These are phyloP conservation scores for Drosophila ananassae DNA, from an alignment of 1,140 invertebrate species.

Conservation along the genomic window DNA sequence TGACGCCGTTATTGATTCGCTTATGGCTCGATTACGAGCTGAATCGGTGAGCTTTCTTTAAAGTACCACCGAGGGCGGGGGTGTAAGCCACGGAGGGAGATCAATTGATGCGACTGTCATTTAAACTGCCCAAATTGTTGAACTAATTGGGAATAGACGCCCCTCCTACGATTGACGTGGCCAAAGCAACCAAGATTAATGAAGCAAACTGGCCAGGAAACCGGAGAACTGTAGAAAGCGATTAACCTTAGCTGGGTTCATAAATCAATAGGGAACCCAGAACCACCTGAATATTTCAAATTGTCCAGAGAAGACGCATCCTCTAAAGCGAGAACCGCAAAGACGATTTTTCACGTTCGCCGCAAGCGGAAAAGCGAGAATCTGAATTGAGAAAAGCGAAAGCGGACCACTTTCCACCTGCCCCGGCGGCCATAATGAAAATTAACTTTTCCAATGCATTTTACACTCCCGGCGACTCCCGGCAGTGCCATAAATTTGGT, in stretches of 20 bases:
- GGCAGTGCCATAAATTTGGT: conserved; percentile 64
- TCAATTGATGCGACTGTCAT: conserved; percentile 18
- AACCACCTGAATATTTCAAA: conserved; percentile 72
- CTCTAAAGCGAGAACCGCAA: conserved; percentile 22
- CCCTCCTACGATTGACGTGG: conserved; percentile 16
- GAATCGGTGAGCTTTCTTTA: conserved; percentile 28
- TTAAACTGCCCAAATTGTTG: conserved; percentile 23
- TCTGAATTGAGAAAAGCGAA: conserved; percentile 8
- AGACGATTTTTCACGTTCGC: conserved; percentile 45
- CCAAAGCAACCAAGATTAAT: conserved; percentile 36
- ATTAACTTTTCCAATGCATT: conserved; percentile 72
- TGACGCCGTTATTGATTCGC: conserved; percentile 47
- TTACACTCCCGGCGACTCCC: conserved; percentile 24
- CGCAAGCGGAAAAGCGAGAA: conserved; percentile 15
- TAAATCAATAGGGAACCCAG: conserved; percentile 61
- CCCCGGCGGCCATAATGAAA: conserved; percentile 61
- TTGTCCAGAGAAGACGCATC: conserved; percentile 35
- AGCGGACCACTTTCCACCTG: conserved; percentile 31
- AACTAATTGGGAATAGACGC: conserved; percentile 35
- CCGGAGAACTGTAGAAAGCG: conserved; percentile 8
- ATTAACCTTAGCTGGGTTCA: conserved; percentile 51
- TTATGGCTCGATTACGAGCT: conserved; percentile 34
- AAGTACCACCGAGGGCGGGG: conserved; percentile 8
- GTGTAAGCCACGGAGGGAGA: neutral
- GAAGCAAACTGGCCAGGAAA: conserved; percentile 39